Base-by-base conservation (phyloP, 2,113 vertebrate genomes). In the Lamprotornis superbus region DNA sequence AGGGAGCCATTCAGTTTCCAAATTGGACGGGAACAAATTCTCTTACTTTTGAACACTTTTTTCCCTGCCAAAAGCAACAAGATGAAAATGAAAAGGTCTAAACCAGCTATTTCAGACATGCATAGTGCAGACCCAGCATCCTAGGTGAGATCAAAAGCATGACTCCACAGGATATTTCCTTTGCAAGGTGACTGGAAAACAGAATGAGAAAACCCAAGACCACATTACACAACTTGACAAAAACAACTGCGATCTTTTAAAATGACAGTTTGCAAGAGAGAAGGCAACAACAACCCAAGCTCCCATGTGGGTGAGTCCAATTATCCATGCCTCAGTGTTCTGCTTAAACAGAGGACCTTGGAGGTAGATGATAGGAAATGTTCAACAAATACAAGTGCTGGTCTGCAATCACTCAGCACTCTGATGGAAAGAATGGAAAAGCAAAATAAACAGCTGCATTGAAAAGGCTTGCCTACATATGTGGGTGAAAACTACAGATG, bases 51-150 rank as follows among this genome's bases (percentile, higher is more conserved):
- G 68, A 90, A 78, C 75, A 39, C 13, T 70, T 89, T 49, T 79
- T 37, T 33, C 61, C 60, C 37, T 96, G 94, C 96, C 97, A 98
- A 94, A 59, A 96, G 44, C 75, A 97, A 90, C 56, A 97, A 94
- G 70, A 65, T 87, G 84, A 90, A 94, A 95, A 95, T 55, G 11
- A 95, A 95, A 91, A 30, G n/a, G 78, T 90, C 75, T 67, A 85
- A 86, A 87, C 60, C 14, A 86, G 70, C 64, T 86, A 79, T 90
- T 96, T 96, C 64, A 94, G 73, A 87, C 91, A 76, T 84, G 39
- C 44, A 40, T 92, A 87, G 67, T 17, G 44, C 86, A 94, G 76
- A 81, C 55, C 47, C 84, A 60, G 47, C 53, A 79, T 52, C 31
- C 76, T 80, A 86, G 59, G 56, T 74, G 59, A 87, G 35, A 88